Evolutionary conservation across 2,888 invertebrate species (phyloP).

Genomic region (Amblyjoppa fuscipennis): DNA sequence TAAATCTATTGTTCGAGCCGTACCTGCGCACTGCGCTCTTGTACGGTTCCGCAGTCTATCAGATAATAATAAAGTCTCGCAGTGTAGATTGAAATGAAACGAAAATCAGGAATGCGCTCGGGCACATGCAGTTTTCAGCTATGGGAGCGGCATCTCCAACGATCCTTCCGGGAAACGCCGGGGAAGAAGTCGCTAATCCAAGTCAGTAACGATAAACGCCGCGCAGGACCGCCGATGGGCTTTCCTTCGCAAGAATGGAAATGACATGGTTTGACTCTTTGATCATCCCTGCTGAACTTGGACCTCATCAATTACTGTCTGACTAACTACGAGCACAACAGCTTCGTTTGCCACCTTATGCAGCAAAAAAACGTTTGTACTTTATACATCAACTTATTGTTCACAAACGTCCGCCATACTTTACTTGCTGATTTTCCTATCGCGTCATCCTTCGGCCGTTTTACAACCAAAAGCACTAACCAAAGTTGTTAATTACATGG

Average conservation of each 20-base stretch:
- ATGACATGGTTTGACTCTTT: no score
- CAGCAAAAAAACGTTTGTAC: no score
- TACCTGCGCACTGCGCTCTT: not conserved
- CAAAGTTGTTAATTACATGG: no score
- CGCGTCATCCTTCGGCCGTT: no score
- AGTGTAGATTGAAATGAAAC: slow-evolving; percentile 14
- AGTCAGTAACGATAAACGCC: slow-evolving; percentile 9
- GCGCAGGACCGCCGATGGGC: not conserved
- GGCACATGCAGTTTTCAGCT: not conserved
- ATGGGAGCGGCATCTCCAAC: not conserved
- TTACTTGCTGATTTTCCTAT: no score
- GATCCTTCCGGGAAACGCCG: slow-evolving; percentile 47
- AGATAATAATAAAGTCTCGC: slow-evolving; percentile 27
- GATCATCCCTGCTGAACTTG: no score
- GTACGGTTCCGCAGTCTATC: slow-evolving; percentile 13
- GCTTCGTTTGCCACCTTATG: no score
- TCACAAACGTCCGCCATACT: no score
- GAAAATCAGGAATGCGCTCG: slow-evolving; percentile 5
- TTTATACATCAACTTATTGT: no score
- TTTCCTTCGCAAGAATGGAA: not conserved
- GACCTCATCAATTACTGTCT: no score
- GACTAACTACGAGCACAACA: no score
- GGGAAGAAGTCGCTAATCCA: not conserved
- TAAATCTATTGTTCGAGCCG: slow-evolving; percentile 64
- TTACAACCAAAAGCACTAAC: no score